Conservation (phyloP, 2,888 invertebrate genomes). For the Ethmia dodecea region DNA sequence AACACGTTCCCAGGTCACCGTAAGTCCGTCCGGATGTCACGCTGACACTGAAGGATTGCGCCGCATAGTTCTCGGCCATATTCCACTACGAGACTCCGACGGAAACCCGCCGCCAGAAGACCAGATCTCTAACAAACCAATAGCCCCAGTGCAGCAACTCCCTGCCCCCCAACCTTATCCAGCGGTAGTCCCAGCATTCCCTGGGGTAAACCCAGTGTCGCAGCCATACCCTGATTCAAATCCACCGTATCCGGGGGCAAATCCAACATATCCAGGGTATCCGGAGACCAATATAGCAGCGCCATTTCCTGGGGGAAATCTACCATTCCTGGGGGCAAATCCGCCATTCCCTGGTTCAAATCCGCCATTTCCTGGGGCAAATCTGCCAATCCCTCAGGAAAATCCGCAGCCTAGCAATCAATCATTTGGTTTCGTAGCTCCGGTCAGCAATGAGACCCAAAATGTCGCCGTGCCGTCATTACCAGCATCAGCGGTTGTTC, state of each 20-base stretch:
- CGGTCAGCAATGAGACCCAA: too few relatives aligned
- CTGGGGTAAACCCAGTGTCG: slow-evolving; percentile 2
- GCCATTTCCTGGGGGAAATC: slow-evolving; percentile 24
- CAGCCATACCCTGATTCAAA: slow-evolving; percentile 17
- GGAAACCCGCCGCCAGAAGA: slow-evolving; percentile 31
- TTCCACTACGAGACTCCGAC: slow-evolving; percentile 44
- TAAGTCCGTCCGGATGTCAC: slow-evolving; percentile 47
- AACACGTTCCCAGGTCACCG: slow-evolving; percentile 41
- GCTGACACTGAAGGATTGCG: slow-evolving; percentile 29
- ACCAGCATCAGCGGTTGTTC: too few relatives aligned
- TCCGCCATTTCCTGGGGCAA: slow-evolving; percentile 21
- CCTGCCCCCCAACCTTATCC: slow-evolving; percentile 12
- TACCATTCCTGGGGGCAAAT: slow-evolving; percentile 20
- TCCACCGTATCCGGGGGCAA: slow-evolving; percentile 16
- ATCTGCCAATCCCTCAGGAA: slow-evolving; percentile 17
- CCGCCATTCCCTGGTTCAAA: slow-evolving; percentile 18
- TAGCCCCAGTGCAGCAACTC: slow-evolving; percentile 15
- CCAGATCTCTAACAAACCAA: slow-evolving; percentile 40
- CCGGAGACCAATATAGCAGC: slow-evolving; percentile 18
- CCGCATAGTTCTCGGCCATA: slow-evolving; percentile 43
- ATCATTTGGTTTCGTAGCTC: too few relatives aligned
- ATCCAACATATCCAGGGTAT: slow-evolving; percentile 20
- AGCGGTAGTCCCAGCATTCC: slow-evolving; percentile 9
- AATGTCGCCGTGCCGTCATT: too few relatives aligned
- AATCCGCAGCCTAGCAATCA: too few relatives aligned